A percentile compares a stretch with the other conserved stretches of the same genome.
These are phyloP conservation scores for Bombus confusus DNA, from an alignment of 1,140 invertebrate species.

Conservation along the genomic window DNA sequence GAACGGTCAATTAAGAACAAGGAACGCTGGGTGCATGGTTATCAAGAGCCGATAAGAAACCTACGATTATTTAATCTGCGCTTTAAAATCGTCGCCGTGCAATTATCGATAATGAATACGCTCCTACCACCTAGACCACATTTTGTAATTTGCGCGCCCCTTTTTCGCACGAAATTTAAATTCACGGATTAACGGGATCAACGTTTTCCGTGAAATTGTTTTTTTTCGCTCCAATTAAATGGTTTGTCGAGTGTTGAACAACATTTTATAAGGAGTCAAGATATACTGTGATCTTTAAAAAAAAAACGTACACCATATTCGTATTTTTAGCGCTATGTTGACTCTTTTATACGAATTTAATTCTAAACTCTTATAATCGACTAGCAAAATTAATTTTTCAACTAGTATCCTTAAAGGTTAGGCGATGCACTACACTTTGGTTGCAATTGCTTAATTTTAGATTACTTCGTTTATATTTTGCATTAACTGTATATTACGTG, in stretches of 20 bases:
- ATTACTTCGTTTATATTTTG: too few relatives aligned
- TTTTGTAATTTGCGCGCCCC: constrained; percentile 20
- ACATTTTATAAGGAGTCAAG: not conserved
- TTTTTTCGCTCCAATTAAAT: not conserved
- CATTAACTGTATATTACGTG: too few relatives aligned
- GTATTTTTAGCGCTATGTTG: too few relatives aligned
- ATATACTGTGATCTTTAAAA: not conserved
- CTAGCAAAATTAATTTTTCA: too few relatives aligned
- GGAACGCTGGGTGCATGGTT: constrained; percentile 56
- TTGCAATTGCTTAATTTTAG: too few relatives aligned
- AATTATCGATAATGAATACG: constrained; percentile 74
- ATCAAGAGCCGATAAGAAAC: constrained; percentile 70
- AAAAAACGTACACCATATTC: not conserved
- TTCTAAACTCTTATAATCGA: too few relatives aligned
- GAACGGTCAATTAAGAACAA: not conserved
- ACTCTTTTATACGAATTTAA: too few relatives aligned
- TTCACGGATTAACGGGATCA: not conserved
- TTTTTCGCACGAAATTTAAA: constrained; percentile 49
- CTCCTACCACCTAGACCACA: constrained; percentile 42
- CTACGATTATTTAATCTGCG: constrained; percentile 75
- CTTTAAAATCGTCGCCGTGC: constrained; percentile 67
- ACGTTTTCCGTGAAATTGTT: not conserved
- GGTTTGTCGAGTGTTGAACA: not conserved
- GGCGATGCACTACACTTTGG: too few relatives aligned
- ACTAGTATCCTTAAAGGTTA: too few relatives aligned